Evolutionary conservation across 2,797 vertebrate genomes (phyloP), one percentile per base, ranked within the genome.

Genomic region (Coreius guichenoti): DNA sequence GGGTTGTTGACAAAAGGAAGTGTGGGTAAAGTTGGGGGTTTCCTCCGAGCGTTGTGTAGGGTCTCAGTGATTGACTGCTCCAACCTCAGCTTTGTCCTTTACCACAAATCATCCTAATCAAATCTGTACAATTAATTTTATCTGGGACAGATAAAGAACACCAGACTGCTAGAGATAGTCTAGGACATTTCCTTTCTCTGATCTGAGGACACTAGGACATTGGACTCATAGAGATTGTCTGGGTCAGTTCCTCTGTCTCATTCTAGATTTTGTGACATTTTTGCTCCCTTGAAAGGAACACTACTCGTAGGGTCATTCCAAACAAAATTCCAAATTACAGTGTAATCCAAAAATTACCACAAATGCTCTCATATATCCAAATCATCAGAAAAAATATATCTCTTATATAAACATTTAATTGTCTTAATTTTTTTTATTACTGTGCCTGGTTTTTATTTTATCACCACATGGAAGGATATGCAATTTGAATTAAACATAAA

Each of bases 21-120:
- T 76, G 45, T 26, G 73, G 72, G 47, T 54, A 4, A 36, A 54
- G 23, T 47, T 68, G 17, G 23, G 61, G 63, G 33, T 70, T 78
- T 84, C 49, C 36, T 78, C 13, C 9, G 19, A 54, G n/a, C 14
- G 3, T 21, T 65, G 39, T 82, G 56, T 54, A 39, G 31, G 8
- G 6, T 33, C 7, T 65, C 78, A 23, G 43, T 69, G 79, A 68
- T 75, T 56, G 65, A 84, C 49, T 70, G 74, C 21, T 7, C 11
- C 51, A 72, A 61, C 67, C 26, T 70, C 33, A 72, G 83, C 43
- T 79, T 79, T 36, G 76, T 79, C 51, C 75, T 85, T 85, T 36
- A 47, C 83, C 33, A 45, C 39, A 63, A 84, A 79, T 79, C 75
- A 61, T 45, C 49, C 74, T 78, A 78, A 78, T 84, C 83, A 70